These are phyloP conservation scores for Serilophus lunatus DNA, from an alignment of 2,113 vertebrate genomes.

Conservation along the genomic window DNA sequence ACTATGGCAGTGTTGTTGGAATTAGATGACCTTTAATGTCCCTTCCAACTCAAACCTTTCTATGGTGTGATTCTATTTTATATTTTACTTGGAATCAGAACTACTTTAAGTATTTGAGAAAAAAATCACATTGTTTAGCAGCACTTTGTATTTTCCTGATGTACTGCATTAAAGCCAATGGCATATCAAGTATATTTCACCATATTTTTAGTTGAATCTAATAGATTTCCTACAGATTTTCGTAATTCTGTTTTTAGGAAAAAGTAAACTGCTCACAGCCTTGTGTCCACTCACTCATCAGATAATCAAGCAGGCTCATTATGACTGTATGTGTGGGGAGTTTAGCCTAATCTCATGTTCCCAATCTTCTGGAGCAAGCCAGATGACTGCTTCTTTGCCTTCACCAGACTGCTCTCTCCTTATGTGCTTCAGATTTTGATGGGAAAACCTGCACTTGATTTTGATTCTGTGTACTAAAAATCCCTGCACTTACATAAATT, in stretches of 20 bases:
- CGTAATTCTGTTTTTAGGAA: background rate
- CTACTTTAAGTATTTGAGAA: fast-evolving
- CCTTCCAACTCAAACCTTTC: background rate
- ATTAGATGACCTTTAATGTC: background rate
- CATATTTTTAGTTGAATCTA: background rate
- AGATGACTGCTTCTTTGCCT: background rate
- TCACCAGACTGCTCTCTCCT: background rate
- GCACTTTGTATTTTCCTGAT: fast-evolving
- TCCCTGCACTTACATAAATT: background rate
- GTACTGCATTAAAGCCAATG: background rate
- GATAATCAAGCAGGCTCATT: background rate
- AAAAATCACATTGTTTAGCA: background rate
- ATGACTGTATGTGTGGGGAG: fast-evolving
- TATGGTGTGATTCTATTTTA: background rate
- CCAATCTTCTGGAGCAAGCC: background rate
- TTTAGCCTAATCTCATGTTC: background rate
- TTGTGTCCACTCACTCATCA: fast-evolving
- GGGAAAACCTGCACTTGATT: background rate
- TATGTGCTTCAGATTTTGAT: background rate
- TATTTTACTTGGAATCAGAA: background rate
- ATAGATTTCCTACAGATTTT: background rate
- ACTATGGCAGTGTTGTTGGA: background rate
- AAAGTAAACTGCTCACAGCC: background rate
- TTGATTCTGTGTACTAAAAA: background rate
- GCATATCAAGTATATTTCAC: background rate